Conservation (phyloP, 2,797 vertebrate genomes). For the Sebastes nivosus region DNA sequence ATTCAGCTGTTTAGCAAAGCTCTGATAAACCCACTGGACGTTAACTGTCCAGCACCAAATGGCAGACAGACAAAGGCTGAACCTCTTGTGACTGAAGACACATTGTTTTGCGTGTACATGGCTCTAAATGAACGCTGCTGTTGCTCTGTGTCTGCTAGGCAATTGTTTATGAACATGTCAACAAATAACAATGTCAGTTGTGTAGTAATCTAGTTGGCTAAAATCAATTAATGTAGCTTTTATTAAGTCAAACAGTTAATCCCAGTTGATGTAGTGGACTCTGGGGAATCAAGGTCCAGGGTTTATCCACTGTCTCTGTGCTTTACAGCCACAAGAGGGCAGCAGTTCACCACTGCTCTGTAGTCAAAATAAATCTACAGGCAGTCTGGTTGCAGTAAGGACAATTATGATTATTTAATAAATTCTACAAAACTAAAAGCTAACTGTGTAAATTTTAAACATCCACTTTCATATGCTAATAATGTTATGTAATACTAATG, state of each 20-base stretch:
- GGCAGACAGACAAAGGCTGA: not conserved
- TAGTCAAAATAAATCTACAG: not conserved
- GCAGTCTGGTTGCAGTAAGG: not conserved
- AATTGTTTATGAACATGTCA: not conserved
- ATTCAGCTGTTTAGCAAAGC: not conserved
- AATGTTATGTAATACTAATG: not conserved
- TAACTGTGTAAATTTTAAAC: not conserved
- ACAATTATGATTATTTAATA: not conserved
- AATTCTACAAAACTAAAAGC: not conserved
- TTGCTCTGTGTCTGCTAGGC: not conserved
- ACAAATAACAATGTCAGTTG: not conserved
- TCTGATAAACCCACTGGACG: not conserved
- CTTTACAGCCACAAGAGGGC: conserved; percentile 28
- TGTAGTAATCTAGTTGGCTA: not conserved
- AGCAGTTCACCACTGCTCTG: not conserved
- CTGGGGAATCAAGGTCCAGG: not conserved
- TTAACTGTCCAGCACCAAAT: not conserved
- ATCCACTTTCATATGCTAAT: not conserved
- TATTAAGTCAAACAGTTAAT: not conserved
- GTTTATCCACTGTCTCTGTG: not conserved
- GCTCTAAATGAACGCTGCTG: not conserved
- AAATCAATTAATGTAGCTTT: not conserved
- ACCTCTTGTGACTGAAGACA: not conserved
- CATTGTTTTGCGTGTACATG: not conserved
- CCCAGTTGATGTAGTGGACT: not conserved